Evolutionary conservation across 2,797 vertebrate genomes (phyloP).

Genomic region (Amblyopsis hoosieri): DNA sequence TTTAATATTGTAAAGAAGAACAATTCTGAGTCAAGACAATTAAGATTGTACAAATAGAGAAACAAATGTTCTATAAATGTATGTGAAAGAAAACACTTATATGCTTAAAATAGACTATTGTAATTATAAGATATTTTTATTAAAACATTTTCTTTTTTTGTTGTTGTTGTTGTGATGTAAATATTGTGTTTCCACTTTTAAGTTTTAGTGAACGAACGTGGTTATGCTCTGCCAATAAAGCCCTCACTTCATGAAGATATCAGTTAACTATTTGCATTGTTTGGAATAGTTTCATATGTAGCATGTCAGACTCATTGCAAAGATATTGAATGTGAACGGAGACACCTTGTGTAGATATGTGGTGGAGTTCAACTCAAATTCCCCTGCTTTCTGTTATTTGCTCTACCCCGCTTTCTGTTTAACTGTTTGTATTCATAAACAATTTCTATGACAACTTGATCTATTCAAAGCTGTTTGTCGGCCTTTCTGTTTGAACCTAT

Average conservation of each 20-base stretch:
- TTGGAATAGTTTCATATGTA: constrained; percentile 68
- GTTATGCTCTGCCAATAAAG: constrained; percentile 76
- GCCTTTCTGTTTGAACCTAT: constrained; percentile 21
- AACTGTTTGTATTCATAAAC: constrained; percentile 59
- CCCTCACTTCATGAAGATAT: constrained; percentile 69
- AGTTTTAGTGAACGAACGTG: constrained; percentile 75
- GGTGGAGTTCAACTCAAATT: constrained; percentile 47
- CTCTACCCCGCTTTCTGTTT: constrained; percentile 47
- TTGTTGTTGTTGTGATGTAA: constrained; percentile 85
- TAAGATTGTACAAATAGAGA: constrained; percentile 95
- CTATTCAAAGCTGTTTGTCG: constrained; percentile 16
- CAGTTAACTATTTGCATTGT: constrained; percentile 69
- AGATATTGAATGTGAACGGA: constrained; percentile 69
- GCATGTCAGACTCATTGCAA: constrained; percentile 68
- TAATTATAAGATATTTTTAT: constrained; percentile 99
- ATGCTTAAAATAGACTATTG: constrained; percentile 98
- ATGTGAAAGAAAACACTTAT: constrained; percentile 91
- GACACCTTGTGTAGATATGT: constrained; percentile 55
- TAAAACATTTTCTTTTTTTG: constrained; percentile 81
- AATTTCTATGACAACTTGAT: constrained; percentile 27
- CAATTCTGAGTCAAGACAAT: constrained; percentile 86
- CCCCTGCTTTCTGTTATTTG: constrained; percentile 25
- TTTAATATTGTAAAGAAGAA: constrained; percentile 96
- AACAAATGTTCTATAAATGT: constrained; percentile 96
- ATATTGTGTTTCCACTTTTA: constrained; percentile 88